Evolutionary conservation across 2,888 invertebrate genomes (phyloP), one percentile per base, ranked within the genome.

Genomic region (Belgica antarctica): DNA sequence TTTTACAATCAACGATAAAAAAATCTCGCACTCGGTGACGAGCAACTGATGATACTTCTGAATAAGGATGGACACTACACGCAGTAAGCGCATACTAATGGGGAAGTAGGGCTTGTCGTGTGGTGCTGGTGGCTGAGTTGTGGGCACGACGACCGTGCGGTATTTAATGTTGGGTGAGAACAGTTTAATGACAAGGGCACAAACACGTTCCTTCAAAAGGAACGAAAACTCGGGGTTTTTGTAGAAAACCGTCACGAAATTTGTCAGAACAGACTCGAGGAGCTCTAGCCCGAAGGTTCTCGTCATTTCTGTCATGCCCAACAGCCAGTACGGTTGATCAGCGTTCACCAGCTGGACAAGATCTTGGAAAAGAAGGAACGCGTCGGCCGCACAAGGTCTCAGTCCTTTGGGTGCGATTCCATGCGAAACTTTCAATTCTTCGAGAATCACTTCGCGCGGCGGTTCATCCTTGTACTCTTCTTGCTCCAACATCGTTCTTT

Each of bases 91-190:
- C 90, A 98, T 94, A 76, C 96, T 94, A 76, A 98, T 94, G 1
- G 97, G 96, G 82, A 96, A 98, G 81, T 94, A 94, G 0, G 97
- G 97, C 73, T 95, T 92, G 77, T 96, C 96, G 62, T 87, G 83
- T 22, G 87, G 83, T 7, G 86, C 84, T 22, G 86, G 83, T 73
- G 86, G 86, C 75, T 86, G 85, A 70, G 84, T 81, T 73, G 84
- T 85, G 72, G 85, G 85, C 36, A 77, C 74, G 71, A 82, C 78
- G 19, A 81, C 80, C 72, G 83, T 83, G 61, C 94, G 87, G 80
- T 94, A 95, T 77, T 98, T 98, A n/a, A 98, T 92, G 78, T 96
- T 98, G 10, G 98, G 98, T 24, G 98, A 98, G 79, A 99, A 98
- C 72, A 99, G 82, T 79, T 96, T 93, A 73, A 99, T 98, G n/a